Evolutionary conservation across 2,888 invertebrate species (phyloP).

Genomic region (Ichneumoninae sp.): DNA sequence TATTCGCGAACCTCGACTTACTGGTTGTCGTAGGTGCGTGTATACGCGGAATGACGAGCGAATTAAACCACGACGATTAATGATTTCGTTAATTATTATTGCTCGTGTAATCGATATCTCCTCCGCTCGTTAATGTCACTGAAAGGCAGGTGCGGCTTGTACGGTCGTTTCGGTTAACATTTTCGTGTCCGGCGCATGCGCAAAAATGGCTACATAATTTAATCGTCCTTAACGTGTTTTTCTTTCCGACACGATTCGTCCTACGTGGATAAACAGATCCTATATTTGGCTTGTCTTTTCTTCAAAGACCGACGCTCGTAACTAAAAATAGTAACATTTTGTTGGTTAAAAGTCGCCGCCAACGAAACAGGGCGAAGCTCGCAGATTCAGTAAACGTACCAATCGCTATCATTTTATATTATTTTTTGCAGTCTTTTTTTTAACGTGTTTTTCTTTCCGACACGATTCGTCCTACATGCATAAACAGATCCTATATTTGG

Average conservation of each 20-base stretch:
- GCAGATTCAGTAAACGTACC: not conserved
- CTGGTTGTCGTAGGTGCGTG: constrained; percentile 3
- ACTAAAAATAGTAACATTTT: too few relatives aligned
- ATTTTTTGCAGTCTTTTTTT: not conserved
- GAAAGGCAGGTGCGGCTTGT: constrained; percentile 2
- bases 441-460: not conserved
- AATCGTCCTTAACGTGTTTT: not conserved
- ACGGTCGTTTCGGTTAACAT: not conserved
- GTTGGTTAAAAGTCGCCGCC: too few relatives aligned
- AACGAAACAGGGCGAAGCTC: too few relatives aligned
- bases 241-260: not conserved
- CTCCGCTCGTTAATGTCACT: not conserved
- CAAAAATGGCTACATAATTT: not conserved
- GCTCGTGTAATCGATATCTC: constrained; percentile 23
- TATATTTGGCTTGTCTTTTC: not conserved
- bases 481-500: not conserved
- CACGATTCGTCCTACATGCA: not conserved
- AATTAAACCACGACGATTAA: constrained; percentile 39
- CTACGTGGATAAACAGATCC: not conserved
- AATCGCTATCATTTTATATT: not conserved
- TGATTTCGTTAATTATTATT: constrained; percentile 34
- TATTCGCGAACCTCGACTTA: constrained; percentile 17
- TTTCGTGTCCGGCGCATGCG: not conserved
- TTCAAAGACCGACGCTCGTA: too few relatives aligned
- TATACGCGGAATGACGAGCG: constrained; percentile 9